A percentile compares a stretch with the other conserved stretches of the same genome.
These are phyloP conservation scores for Macrotus californicus DNA, from an alignment of 2,113 vertebrate genomes.

Conservation along the genomic window DNA sequence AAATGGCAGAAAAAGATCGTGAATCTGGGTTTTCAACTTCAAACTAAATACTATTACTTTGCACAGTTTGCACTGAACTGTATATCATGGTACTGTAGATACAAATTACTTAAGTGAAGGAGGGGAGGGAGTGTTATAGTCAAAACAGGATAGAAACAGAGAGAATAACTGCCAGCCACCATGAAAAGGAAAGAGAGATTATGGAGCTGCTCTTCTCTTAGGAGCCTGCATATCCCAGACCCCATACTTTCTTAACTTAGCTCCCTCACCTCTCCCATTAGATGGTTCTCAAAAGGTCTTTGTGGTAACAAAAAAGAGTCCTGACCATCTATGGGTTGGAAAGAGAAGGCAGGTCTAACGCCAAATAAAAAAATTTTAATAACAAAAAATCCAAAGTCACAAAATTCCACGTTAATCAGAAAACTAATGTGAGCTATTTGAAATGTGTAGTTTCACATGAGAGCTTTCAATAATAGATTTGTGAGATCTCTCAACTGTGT, in stretches of 20 bases:
- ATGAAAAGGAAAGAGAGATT: not conserved
- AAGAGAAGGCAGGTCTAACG: not conserved
- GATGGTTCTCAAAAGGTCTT: not conserved
- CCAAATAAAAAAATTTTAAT: not conserved
- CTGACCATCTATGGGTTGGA: not conserved
- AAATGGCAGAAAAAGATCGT: constrained; percentile 2
- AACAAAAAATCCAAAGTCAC: not conserved
- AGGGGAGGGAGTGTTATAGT: not conserved
- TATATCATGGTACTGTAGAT: not conserved
- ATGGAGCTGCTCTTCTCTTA: not conserved
- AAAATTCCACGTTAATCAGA: not conserved
- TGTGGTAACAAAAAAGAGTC: not conserved
- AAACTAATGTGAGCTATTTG: not conserved
- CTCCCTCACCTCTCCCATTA: not conserved
- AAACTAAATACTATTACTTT: not conserved
- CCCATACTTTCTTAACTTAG: not conserved
- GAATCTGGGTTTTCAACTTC: not conserved
- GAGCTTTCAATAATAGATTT: not conserved
- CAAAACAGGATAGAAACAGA: not conserved
- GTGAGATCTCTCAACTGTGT: not conserved
- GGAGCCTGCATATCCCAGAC: not conserved
- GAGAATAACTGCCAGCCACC: not conserved
- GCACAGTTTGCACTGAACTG: not conserved
- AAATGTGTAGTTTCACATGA: not conserved
- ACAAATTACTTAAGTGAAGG: not conserved